phyloP scores from a whole-genome alignment of 1,140 invertebrate species.

The Antheraea pernyi region DNA sequence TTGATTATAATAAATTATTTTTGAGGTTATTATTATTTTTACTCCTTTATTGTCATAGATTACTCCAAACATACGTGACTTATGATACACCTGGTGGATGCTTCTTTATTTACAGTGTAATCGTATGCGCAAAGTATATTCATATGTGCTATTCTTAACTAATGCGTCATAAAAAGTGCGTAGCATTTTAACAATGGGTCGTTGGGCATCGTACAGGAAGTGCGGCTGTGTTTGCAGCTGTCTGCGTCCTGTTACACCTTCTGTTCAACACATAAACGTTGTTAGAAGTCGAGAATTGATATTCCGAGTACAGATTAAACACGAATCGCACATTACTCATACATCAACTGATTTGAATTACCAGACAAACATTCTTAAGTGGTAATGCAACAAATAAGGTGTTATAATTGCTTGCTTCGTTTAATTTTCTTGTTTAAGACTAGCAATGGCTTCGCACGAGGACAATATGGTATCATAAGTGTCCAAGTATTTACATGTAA shows the following conservation, averaged over 20 bases:
- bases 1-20: no score
- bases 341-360: not conserved
- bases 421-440: no score
- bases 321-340: not conserved
- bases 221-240: slow-evolving; percentile 53
- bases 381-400: not conserved
- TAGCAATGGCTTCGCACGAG: no score
- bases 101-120: not conserved
- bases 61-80: not conserved
- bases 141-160: slow-evolving; percentile 40
- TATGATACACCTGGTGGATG: not conserved
- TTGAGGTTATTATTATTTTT: no score
- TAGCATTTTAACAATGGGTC: slow-evolving; percentile 52
- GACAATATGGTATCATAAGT: no score
- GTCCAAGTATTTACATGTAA: no score
- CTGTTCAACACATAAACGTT: slow-evolving; percentile 1
- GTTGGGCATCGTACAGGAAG: slow-evolving; percentile 49
- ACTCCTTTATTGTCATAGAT: no score
- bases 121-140: slow-evolving; percentile 22
- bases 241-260: slow-evolving; percentile 21
- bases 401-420: no score
- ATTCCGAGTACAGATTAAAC: not conserved
- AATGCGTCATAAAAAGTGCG: slow-evolving; percentile 40
- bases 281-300: not conserved
- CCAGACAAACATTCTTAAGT: not conserved